Conservation (phyloP, 2,113 vertebrate genomes). For the Sinocyclocheilus anshuiensis region DNA sequence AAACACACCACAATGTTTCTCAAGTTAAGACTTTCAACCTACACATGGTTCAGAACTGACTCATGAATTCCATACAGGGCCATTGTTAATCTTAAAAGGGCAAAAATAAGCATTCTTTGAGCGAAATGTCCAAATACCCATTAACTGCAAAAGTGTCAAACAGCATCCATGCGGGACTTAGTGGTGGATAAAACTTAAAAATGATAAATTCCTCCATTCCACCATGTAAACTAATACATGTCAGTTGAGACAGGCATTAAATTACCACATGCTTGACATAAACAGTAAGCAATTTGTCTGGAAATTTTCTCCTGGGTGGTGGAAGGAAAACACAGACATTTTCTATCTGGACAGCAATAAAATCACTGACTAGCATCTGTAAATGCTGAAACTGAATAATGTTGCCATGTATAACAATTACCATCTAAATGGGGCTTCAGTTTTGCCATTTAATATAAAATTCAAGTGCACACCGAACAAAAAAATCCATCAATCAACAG, state of each 20-base stretch:
- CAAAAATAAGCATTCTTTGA: too few relatives aligned
- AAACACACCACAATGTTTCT: background rate
- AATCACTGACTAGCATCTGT: slow-evolving; percentile 28
- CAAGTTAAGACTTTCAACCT: background rate
- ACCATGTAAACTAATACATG: background rate
- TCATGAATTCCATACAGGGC: background rate
- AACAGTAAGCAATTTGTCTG: background rate
- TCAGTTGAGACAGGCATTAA: background rate
- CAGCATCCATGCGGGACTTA: background rate
- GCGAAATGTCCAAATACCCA: background rate
- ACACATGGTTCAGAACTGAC: background rate
- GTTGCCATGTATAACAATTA: background rate
- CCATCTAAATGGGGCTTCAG: background rate
- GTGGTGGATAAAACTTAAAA: background rate
- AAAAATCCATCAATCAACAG: background rate
- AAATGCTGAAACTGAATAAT: background rate
- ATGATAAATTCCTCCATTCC: background rate
- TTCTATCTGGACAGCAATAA: background rate
- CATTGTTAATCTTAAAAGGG: background rate
- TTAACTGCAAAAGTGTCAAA: background rate
- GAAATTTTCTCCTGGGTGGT: background rate
- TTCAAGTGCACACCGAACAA: background rate
- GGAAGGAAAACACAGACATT: background rate
- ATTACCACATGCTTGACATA: slow-evolving; percentile 12
- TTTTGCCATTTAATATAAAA: background rate